phyloP scores from a whole-genome alignment of 2,888 invertebrate species.

The Cistogaster globosa region DNA sequence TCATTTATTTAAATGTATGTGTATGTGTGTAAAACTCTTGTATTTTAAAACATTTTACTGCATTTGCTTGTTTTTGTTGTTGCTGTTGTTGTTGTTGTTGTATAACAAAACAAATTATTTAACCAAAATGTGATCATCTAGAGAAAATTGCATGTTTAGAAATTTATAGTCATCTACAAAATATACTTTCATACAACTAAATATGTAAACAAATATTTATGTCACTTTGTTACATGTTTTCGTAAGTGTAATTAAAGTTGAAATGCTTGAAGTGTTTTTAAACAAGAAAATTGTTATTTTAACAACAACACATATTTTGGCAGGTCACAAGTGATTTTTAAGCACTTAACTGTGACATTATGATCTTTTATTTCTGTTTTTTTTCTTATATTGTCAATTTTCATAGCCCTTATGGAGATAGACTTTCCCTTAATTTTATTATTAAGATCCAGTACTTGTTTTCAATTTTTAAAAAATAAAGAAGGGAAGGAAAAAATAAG shows the following conservation, averaged over 20 bases:
- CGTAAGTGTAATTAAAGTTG: slow-evolving; percentile 7
- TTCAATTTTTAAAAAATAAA: too few species aligned
- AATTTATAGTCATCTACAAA: background rate
- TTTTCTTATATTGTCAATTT: too few species aligned
- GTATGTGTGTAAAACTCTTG: slow-evolving; percentile 7
- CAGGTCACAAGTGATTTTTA: background rate
- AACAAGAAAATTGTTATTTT: slow-evolving; percentile 8
- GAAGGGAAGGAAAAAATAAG: too few species aligned
- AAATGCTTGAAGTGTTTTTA: background rate
- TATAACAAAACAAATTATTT: slow-evolving; percentile 45
- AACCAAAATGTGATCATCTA: slow-evolving; percentile 33
- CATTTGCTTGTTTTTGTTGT: background rate
- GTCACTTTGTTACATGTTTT: slow-evolving; percentile 9
- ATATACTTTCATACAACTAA: background rate
- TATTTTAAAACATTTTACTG: slow-evolving; percentile 7
- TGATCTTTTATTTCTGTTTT: too few species aligned
- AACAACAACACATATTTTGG: background rate
- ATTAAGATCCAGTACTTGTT: too few species aligned
- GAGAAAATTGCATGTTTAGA: slow-evolving; percentile 15
- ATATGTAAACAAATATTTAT: background rate
- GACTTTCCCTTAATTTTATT: too few species aligned
- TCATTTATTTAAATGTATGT: background rate
- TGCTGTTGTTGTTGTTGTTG: background rate
- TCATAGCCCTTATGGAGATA: too few species aligned
- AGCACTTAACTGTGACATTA: background rate